Percentiles rank a stretch among this genome's conserved stretches.
phyloP scores from a whole-genome alignment of 2,113 vertebrate species.

The Antechinus stuartii region DNA sequence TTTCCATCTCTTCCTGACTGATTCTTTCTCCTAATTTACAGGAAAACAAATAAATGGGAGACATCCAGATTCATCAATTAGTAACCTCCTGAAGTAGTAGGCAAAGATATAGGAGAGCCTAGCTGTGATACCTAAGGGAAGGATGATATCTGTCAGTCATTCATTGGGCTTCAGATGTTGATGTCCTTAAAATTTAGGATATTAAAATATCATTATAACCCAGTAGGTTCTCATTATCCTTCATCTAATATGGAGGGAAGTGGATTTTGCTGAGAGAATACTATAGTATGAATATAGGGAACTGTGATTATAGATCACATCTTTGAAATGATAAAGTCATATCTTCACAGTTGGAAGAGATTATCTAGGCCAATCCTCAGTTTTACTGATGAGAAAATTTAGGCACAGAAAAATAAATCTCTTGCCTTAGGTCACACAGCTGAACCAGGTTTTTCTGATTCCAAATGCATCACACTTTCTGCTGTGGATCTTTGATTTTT shows the following conservation, averaged over 20 bases:
- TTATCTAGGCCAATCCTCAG: not conserved
- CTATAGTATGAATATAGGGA: not conserved
- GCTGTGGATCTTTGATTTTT: not conserved
- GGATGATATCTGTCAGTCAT: not conserved
- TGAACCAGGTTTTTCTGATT: not conserved
- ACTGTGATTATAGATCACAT: not conserved
- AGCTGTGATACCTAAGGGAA: not conserved
- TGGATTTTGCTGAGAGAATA: not conserved
- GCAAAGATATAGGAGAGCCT: not conserved
- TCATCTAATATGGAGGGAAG: not conserved
- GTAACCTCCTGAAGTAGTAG: not conserved
- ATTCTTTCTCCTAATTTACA: conserved; percentile 35
- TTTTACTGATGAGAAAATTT: not conserved
- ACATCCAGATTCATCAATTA: not conserved
- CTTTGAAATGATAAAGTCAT: not conserved
- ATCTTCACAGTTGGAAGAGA: not conserved
- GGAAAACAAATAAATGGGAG: not conserved
- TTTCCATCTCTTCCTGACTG: not conserved
- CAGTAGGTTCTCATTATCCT: not conserved
- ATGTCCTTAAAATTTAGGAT: not conserved
- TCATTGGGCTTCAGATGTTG: not conserved
- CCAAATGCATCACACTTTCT: not conserved
- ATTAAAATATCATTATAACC: not conserved
- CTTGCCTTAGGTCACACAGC: not conserved
- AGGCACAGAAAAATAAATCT: not conserved